Evolutionary conservation across 2,113 vertebrate species (phyloP).

Genomic region (Phylloscopus trochilus): DNA sequence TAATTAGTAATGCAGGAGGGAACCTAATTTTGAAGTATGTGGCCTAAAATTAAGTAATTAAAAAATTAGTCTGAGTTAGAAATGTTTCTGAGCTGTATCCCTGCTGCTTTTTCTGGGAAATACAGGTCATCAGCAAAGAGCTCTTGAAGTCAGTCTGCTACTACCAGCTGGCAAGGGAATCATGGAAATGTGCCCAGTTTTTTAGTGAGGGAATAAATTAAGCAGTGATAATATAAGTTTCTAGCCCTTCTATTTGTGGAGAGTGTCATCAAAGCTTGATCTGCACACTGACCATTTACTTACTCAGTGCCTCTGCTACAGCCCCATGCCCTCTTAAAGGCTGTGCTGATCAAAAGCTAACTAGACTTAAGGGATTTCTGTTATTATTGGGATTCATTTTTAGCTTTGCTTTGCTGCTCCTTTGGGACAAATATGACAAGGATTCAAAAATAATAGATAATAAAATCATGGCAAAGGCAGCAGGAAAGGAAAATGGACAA

Average conservation of each 20-base stretch:
- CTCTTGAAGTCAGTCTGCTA: background rate
- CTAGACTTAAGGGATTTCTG: background rate
- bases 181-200: background rate
- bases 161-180: background rate
- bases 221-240: background rate
- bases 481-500: background rate
- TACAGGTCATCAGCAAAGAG: background rate
- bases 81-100: background rate
- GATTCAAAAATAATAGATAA: background rate
- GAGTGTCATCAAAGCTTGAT: background rate
- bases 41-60: conserved; percentile 25
- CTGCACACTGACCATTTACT: background rate
- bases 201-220: background rate
- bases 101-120: conserved; percentile 15
- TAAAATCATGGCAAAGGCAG: background rate
- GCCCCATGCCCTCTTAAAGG: background rate
- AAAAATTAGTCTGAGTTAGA: background rate
- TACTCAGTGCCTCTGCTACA: background rate
- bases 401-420: background rate
- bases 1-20: background rate
- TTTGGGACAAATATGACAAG: background rate
- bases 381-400: background rate
- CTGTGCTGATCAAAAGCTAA: conserved; percentile 3
- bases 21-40: conserved; percentile 16
- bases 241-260: background rate